These are phyloP conservation scores for Promerops cafer DNA, from an alignment of 2,113 vertebrate genomes.

Conservation along the genomic window DNA sequence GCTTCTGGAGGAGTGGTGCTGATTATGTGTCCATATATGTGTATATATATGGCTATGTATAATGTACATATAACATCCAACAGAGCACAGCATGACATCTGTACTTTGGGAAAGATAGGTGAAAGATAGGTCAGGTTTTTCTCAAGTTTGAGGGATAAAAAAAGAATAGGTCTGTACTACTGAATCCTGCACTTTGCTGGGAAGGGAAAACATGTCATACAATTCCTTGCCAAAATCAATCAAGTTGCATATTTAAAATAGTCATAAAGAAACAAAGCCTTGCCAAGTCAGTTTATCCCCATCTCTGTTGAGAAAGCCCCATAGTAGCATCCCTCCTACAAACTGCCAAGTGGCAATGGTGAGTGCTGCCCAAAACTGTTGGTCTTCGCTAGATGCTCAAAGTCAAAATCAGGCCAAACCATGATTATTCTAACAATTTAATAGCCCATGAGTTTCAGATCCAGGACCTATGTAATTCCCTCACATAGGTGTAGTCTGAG, in stretches of 20 bases:
- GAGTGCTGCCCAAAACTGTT: not conserved
- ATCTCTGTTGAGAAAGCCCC: not conserved
- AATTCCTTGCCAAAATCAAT: not conserved
- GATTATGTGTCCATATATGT: not conserved
- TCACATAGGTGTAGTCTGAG: not conserved
- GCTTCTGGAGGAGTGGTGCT: not conserved
- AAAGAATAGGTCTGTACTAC: not conserved
- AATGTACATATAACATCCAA: not conserved
- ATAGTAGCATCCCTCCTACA: not conserved
- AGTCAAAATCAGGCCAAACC: not conserved
- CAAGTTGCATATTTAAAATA: not conserved
- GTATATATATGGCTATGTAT: no score
- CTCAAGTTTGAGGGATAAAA: not conserved
- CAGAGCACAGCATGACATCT: not conserved
- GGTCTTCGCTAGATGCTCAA: not conserved
- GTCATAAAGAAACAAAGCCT: not conserved
- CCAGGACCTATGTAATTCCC: not conserved
- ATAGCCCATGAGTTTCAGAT: not conserved
- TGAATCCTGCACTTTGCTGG: not conserved
- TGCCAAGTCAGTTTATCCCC: not conserved
- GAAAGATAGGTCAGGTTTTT: not conserved
- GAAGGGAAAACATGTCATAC: not conserved
- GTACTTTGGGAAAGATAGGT: not conserved
- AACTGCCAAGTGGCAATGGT: not conserved
- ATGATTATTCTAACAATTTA: not conserved